These are phyloP conservation scores for Apodemia zela DNA, from an alignment of 2,888 invertebrate genomes.

Conservation along the genomic window DNA sequence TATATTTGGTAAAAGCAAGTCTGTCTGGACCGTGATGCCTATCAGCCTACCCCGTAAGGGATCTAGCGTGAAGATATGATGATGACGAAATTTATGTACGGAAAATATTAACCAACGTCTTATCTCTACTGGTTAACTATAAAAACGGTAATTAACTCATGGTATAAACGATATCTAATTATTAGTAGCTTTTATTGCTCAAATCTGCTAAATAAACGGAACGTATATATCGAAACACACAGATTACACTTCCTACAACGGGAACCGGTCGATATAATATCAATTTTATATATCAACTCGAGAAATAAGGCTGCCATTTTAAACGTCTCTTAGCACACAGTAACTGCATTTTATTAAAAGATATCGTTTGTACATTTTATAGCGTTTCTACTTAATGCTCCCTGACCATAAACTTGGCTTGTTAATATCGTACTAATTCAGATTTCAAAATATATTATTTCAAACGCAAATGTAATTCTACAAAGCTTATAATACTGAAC, in stretches of 20 bases:
- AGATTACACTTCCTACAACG: not conserved
- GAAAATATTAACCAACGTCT: no score
- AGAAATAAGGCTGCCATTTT: conserved; percentile 21
- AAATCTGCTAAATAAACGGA: not conserved
- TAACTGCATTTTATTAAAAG: conserved; percentile 8
- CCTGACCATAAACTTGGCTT: conserved; percentile 8
- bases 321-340: conserved; percentile 4
- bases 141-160: no score
- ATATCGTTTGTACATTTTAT: conserved; percentile 20
- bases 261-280: conserved; percentile 22
- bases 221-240: not conserved
- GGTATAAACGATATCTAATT: no score
- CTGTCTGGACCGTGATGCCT: no score
- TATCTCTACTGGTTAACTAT: no score
- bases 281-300: conserved; percentile 20
- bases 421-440: conserved; percentile 6
- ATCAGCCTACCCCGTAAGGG: no score
- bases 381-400: conserved; percentile 1
- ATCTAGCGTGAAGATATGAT: no score
- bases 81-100: no score
- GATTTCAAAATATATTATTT: conserved; percentile 15
- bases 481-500: conserved; percentile 2
- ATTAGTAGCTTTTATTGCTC: not conserved
- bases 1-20: no score
- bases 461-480: not conserved